Evolutionary conservation across 2,888 invertebrate species (phyloP), one percentile per base, ranked within the genome.

Genomic region (Toxonevra muliebris): DNA sequence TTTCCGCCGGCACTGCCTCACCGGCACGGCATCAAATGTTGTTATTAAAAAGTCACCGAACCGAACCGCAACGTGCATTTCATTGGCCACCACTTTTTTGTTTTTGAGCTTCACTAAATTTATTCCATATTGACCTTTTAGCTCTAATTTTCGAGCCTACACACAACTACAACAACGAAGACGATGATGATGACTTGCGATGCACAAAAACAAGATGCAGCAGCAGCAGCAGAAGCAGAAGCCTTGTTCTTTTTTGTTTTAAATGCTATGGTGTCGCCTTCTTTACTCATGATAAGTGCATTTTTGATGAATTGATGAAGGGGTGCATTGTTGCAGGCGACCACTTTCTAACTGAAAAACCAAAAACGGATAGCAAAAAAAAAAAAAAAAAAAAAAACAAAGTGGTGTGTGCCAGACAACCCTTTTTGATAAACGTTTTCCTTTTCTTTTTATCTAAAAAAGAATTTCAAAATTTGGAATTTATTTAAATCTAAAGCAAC

Each of bases 291-390:
- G 71, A 73, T 71, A 68, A 72, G 68, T 74, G 68, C 69, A 73
- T 76, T 79, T 80, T 78, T 80, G 80, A 81, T 81, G 80, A 80
- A 82, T 82, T 79, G 80, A 79, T 81, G 82, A 79, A 79, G 80
- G 80, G 81, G 76, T 77, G 77, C 20, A 45, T n/a, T 19, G 19
- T 2, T 17, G 11, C 13, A 59, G 12, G 43, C 9, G 59, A 53
- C 65, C 61, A 68, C 72, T 30, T 55, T 30, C 11, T 53, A 12
- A 30, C 30, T 40, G 20, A 40, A 55, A n/a, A 13, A 55, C 30
- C 19, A 55, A 55, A 13, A 20, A 19, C 45, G n/a, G 9, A 53
- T 61, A 61, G 52, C 40, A 12, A 50, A 54, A 20, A 54, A 54
- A 57, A 55, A 48, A 57, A 41, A 55, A 13, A 20, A 12, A 30